Base-by-base conservation (phyloP, 2,113 vertebrate species). In the Corythaeola cristata region DNA sequence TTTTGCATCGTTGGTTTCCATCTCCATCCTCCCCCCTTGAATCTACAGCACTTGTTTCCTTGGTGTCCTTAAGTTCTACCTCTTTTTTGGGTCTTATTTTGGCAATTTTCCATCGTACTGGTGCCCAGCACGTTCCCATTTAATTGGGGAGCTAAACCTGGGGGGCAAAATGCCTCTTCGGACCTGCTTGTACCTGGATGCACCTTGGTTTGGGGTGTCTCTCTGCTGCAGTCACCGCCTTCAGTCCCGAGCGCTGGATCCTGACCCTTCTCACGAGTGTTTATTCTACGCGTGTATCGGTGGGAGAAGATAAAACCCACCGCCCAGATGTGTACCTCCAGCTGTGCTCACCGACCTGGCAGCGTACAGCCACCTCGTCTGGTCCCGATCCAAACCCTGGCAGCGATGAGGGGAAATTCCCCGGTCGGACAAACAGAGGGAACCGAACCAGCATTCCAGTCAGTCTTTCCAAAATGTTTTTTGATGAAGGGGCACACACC, bases 251-350 rank as follows among this genome's bases (percentile, higher is more conserved):
- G 26, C 13, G 33, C n/a, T 12, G 35, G 56, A 18, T 19, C 50
- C 37, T 37, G 27, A 8, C 55, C 13, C 12, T 78, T 50, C 77
- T 67, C 56, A 28, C 6, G 2, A 26, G 22, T 32, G 20, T 50
- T 81, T 17, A 3, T 16, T 32, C 21, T 14, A 16, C 28, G 2
- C 4, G 0, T 2, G 52, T 28, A 6, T 9, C 7, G 23, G 27
- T 56, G 63, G 60, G 47, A 67, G 75, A 35, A 78, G 26, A 27
- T 4, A 67, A 39, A 76, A 3, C 68, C n/a, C 16, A 15, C 5
- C 13, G 30, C 14, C 19, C 55, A 22, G 49, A 13, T 12, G 12
- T 14, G 3, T 9, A 19, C 19, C 37, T 69, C 66, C 59, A 62
- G 14, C 37, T 17, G 20, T 11, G 16, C 23, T 30, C 45, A 13